Base-by-base conservation (phyloP, 2,113 vertebrate species). In the Odocoileus hemionus region DNA sequence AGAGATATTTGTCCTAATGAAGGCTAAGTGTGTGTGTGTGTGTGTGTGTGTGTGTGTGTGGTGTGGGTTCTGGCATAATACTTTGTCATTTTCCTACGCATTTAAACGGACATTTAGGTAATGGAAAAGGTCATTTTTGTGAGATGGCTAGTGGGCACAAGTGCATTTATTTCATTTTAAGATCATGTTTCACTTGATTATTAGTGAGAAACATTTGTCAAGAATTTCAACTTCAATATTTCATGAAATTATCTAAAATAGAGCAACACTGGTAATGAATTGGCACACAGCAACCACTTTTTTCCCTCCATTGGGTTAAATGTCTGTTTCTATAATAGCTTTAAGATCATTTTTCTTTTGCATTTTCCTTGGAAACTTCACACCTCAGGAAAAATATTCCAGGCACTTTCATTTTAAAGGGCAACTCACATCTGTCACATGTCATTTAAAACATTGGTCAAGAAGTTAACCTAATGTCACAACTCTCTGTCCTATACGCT, bases 261-360 rank as follows among this genome's bases (percentile, higher is more conserved):
- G 58, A 93, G 79, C 12, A 95, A 80, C 55, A 45, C 6, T 95
- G 17, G 54, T 80, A 92, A 90, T 91, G 25, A 95, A 85, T 43
- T 94, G 85, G 64, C 60, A 93, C 79, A 67, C 6, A 28, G 30
- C 21, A 57, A 64, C 25, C 23, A 61, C 50, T 23, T 50, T 60
- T 94, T n/a, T 0, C 3, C 47, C n/a, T 3, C 26, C n/a, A 61
- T 94, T 64, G 78, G 33, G 52, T 89, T 93, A 96, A 96, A 90
- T 94, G 45, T 80, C 78, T 74, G 36, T 95, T 95, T 96, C 78
- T 93, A 39, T 90, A 95, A 94, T 47, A 91, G n/a, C 39, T 95
- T 97, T 97, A 74, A 1, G 92, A n/a, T 96, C 28, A 92, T 86
- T 97, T 97, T 93, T 96, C 52, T 92, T 97, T 89, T 83, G 52